A percentile compares a stretch with the other conserved stretches of the same genome.
These are phyloP conservation scores for Branchinecta sandiegonensis DNA, from an alignment of 2,888 invertebrate species.

Conservation along the genomic window DNA sequence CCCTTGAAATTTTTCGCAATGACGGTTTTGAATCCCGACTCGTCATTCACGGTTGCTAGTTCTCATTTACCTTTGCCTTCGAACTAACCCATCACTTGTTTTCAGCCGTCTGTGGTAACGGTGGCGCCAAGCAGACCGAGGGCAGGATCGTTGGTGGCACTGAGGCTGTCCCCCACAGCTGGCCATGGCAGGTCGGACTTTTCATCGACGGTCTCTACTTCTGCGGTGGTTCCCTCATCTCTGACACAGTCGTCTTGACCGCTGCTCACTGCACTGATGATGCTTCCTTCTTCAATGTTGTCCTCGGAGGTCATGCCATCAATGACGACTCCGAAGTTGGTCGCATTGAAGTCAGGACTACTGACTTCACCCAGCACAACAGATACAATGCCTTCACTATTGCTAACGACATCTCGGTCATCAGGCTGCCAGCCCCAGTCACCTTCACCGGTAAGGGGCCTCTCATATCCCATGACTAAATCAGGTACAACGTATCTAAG, in stretches of 20 bases:
- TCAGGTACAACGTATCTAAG: too few species aligned
- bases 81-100: neutral
- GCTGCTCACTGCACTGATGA: constrained; percentile 27
- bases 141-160: constrained; percentile 19
- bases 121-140: neutral
- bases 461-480: too few species aligned
- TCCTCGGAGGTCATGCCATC: constrained; percentile 9
- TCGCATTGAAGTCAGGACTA: neutral
- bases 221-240: constrained; percentile 27
- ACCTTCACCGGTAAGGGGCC: constrained; percentile 25
- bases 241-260: constrained; percentile 27
- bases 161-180: constrained; percentile 18
- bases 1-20: too few species aligned
- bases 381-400: constrained; percentile 31
- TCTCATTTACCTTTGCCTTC: too few species aligned
- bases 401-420: constrained; percentile 29
- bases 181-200: constrained; percentile 25
- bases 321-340: neutral
- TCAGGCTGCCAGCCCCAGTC: constrained; percentile 27
- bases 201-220: constrained; percentile 25
- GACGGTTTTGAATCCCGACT: too few species aligned
- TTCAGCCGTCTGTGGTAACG: constrained; percentile 19
- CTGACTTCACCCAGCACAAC: constrained; percentile 18
- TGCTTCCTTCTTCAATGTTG: constrained; percentile 10
- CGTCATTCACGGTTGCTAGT: too few species aligned